Conservation (phyloP, 2,888 invertebrate species). For the Bellardia pandia region DNA sequence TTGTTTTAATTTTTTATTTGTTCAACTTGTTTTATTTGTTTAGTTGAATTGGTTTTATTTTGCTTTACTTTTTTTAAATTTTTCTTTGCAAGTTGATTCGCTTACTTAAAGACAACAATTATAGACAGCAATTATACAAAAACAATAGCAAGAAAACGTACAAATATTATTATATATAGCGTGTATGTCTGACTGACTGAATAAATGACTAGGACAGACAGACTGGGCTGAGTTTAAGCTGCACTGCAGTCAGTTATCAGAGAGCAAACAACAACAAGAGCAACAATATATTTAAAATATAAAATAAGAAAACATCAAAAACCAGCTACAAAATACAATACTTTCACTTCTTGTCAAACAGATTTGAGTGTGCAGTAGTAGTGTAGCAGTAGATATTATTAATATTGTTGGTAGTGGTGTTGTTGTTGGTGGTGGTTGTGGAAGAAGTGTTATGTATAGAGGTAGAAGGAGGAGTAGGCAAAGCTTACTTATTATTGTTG, state of each 20-base stretch:
- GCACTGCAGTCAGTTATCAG: conserved; percentile 48
- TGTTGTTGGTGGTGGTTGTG: conserved; percentile 18
- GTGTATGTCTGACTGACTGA: conserved; percentile 12
- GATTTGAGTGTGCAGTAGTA: conserved; percentile 22
- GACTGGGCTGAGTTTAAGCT: conserved; percentile 9
- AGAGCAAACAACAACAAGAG: conserved; percentile 63
- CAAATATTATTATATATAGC: conserved; percentile 15
- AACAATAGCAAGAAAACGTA: conserved; percentile 16
- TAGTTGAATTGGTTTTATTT: conserved; percentile 16
- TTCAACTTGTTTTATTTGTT: conserved; percentile 19
- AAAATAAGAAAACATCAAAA: conserved; percentile 70
- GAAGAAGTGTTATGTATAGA: background rate
- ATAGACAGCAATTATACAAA: conserved; percentile 17
- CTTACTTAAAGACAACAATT: conserved; percentile 30
- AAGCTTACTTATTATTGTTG: conserved; percentile 35
- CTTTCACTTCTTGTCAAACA: conserved; percentile 75
- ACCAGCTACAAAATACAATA: conserved; percentile 73
- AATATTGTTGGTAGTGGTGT: conserved; percentile 11
- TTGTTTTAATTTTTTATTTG: background rate
- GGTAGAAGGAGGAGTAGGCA: conserved; percentile 10
- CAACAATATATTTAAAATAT: conserved; percentile 47
- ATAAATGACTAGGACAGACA: background rate
- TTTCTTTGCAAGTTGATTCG: conserved; percentile 45
- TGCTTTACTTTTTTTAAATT: conserved; percentile 1
- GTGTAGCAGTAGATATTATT: conserved; percentile 8